phyloP scores from a whole-genome alignment of 2,797 vertebrate genomes.

The Nothura maculosa region DNA sequence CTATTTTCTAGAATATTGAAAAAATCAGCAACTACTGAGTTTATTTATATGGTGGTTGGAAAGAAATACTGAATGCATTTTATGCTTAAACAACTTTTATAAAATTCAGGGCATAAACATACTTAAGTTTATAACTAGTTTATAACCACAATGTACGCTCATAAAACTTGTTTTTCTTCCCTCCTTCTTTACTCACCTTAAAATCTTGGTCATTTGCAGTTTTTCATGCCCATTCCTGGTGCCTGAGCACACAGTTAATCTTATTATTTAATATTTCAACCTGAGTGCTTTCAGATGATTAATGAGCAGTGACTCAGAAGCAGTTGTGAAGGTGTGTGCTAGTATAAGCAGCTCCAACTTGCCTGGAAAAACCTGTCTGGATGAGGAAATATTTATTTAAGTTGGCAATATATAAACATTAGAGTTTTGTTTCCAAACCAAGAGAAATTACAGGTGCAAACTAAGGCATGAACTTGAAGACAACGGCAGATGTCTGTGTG shows the following conservation, averaged over 20 bases:
- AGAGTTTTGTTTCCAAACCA: background rate
- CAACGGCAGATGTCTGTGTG: background rate
- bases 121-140: background rate
- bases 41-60: background rate
- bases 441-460: background rate
- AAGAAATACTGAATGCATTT: background rate
- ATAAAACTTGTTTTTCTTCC: background rate
- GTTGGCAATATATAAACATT: background rate
- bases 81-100: background rate
- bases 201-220: background rate
- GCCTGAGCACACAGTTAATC: background rate
- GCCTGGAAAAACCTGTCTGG: constrained; percentile 19
- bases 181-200: background rate
- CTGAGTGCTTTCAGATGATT: background rate
- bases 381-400: background rate
- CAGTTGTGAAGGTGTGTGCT: background rate
- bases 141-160: background rate
- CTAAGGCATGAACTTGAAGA: background rate
- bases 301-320: background rate
- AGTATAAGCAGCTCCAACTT: background rate
- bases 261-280: background rate
- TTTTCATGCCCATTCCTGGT: background rate
- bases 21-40: background rate
- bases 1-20: background rate
- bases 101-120: background rate